Evolutionary conservation across 1,140 invertebrate genomes (phyloP).

Genomic region (Elymnias hypermnestra): DNA sequence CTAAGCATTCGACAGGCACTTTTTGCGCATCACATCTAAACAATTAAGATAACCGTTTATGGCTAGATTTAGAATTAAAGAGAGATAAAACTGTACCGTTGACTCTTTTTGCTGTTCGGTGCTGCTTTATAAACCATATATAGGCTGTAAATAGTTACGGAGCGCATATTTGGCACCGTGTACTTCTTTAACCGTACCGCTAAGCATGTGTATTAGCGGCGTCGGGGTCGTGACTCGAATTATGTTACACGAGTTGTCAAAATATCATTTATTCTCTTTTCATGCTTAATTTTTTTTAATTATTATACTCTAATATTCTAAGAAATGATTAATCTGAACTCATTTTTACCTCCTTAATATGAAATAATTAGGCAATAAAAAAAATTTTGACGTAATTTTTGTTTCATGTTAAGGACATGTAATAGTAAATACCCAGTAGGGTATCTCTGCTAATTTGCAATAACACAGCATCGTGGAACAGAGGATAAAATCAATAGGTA

Average conservation of each 20-base stretch:
- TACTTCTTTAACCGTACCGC: slow-evolving; percentile 52
- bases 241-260: slow-evolving; percentile 24
- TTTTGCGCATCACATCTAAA: slow-evolving; percentile 16
- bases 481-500: too few relatives aligned
- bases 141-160: slow-evolving; percentile 46
- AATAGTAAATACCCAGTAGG: too few relatives aligned
- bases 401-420: too few relatives aligned
- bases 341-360: too few relatives aligned
- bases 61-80: slow-evolving; percentile 35
- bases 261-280: too few relatives aligned
- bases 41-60: slow-evolving; percentile 30
- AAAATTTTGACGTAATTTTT: too few relatives aligned
- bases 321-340: too few relatives aligned
- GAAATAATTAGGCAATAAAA: too few relatives aligned
- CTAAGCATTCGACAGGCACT: neutral
- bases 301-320: too few relatives aligned
- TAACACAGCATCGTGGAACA: too few relatives aligned
- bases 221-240: slow-evolving; percentile 45
- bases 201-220: slow-evolving; percentile 54
- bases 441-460: too few relatives aligned
- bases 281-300: too few relatives aligned
- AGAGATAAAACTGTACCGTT: slow-evolving; percentile 38
- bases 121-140: slow-evolving; percentile 53
- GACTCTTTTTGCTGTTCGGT: slow-evolving; percentile 27
- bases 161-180: slow-evolving; percentile 64